phyloP scores from a whole-genome alignment of 2,113 vertebrate species.

The Cryptotis parvus region DNA sequence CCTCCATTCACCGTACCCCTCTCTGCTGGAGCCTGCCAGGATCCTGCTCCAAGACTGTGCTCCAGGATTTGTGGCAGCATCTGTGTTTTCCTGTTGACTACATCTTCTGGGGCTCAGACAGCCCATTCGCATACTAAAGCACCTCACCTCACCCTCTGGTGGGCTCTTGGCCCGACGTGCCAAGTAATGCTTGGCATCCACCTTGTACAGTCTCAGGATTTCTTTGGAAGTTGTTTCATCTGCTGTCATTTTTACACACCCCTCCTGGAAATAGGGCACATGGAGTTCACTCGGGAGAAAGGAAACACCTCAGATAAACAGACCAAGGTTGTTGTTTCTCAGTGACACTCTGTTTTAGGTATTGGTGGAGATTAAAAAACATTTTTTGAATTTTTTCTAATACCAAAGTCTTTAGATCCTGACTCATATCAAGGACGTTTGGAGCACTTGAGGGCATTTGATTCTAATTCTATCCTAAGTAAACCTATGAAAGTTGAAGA shows the following conservation, averaged over 20 bases:
- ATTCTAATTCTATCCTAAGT: slow-evolving; percentile 6
- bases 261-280: background rate
- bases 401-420: background rate
- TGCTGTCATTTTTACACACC: background rate
- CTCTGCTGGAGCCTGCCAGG: background rate
- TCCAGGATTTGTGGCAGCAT: background rate
- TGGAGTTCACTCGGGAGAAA: background rate
- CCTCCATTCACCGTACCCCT: background rate
- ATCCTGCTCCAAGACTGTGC: background rate
- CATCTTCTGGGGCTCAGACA: background rate
- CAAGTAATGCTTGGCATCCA: background rate
- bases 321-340: background rate
- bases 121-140: background rate
- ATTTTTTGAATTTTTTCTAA: background rate
- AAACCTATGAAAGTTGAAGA: background rate
- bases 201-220: background rate
- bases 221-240: background rate
- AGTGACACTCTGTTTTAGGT: slow-evolving; percentile 15
- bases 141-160: slow-evolving; percentile 4
- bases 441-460: slow-evolving; percentile 18
- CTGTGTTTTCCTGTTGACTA: background rate
- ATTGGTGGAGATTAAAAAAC: slow-evolving; percentile 1
- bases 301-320: background rate
- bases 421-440: background rate
- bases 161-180: background rate